Conservation (phyloP, 64 coral and sea anemone species). For the Actinia equina region DNA sequence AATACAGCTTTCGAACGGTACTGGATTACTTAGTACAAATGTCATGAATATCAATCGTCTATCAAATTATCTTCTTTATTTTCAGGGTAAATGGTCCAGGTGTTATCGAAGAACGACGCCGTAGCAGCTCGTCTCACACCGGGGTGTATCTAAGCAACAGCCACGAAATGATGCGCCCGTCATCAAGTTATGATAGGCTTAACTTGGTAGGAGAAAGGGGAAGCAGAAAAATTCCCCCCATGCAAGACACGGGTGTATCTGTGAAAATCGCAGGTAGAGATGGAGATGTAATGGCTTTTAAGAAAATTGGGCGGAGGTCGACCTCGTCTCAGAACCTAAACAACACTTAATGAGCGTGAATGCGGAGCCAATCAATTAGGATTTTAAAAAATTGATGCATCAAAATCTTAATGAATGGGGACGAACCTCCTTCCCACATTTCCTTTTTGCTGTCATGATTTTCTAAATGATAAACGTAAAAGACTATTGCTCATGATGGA, state of each 20-base stretch:
- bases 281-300: constrained; percentile 72
- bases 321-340: constrained; percentile 74
- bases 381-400: neutral
- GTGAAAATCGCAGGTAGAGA: constrained; percentile 87
- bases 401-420: neutral
- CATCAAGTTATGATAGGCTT: constrained; percentile 70
- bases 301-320: constrained; percentile 67
- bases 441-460: neutral
- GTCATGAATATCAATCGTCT: neutral
- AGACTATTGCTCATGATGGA: neutral
- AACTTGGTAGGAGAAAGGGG: constrained; percentile 65
- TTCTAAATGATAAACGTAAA: neutral
- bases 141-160: constrained; percentile 3
- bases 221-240: constrained; percentile 50
- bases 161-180: constrained; percentile 38
- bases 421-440: neutral
- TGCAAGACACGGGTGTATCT: constrained; percentile 62
- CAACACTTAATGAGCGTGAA: constrained; percentile 5
- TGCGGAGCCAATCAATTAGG: neutral
- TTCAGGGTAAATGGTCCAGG: constrained; percentile 73
- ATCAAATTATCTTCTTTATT: neutral
- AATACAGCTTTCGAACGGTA: too few species aligned
- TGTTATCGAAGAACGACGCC: constrained; percentile 41
- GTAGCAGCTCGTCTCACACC: constrained; percentile 46
- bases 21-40: too few species aligned